These are phyloP conservation scores for Leptopilina myrica DNA, from an alignment of 2,888 invertebrate genomes.

Conservation along the genomic window DNA sequence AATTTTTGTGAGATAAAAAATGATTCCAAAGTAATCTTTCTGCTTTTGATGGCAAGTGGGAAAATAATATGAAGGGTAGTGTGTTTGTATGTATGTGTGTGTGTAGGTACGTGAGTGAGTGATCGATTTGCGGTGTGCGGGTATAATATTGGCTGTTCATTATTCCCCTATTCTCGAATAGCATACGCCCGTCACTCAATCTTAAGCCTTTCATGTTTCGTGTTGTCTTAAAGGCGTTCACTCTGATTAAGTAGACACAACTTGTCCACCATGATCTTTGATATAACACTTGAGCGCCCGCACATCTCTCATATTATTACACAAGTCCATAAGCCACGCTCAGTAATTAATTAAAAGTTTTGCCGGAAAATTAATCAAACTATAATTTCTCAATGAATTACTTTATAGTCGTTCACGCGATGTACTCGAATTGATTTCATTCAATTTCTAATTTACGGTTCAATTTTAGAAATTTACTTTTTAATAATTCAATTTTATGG, in stretches of 20 bases:
- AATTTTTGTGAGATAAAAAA: too few relatives aligned
- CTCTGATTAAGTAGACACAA: constrained; percentile 16
- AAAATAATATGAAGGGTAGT: background rate
- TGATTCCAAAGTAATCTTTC: too few relatives aligned
- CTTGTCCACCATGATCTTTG: constrained; percentile 24
- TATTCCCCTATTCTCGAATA: background rate
- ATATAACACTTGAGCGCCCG: background rate
- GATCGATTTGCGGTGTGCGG: background rate
- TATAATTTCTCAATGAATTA: background rate
- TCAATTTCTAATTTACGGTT: background rate
- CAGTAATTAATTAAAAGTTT: constrained; percentile 10
- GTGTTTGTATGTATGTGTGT: background rate
- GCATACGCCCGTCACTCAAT: constrained; percentile 16
- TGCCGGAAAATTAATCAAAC: background rate
- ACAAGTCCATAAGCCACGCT: background rate
- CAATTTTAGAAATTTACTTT: too few relatives aligned
- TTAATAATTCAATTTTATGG: too few relatives aligned
- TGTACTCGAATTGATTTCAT: background rate
- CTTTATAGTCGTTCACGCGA: background rate
- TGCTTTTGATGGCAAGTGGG: too few relatives aligned
- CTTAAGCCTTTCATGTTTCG: constrained; percentile 32
- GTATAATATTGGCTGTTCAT: background rate
- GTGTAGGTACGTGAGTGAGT: background rate
- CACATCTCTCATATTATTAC: background rate
- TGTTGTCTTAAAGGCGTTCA: constrained; percentile 12